Evolutionary conservation across 2,888 invertebrate genomes (phyloP), one percentile per base, ranked within the genome.

Genomic region (Torymus texanus): DNA sequence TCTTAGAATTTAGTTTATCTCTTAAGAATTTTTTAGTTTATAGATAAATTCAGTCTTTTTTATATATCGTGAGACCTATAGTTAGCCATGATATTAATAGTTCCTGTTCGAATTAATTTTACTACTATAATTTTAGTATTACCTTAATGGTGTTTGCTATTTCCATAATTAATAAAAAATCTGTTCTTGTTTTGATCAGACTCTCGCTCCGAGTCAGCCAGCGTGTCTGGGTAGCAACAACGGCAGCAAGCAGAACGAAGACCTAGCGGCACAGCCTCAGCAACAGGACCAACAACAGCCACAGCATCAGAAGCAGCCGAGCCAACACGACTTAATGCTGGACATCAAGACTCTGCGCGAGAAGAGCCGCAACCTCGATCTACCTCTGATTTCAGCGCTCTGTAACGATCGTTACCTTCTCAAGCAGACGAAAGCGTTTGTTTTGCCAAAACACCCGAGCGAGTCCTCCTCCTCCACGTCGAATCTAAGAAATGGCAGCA

Each of bases 381-480:
- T 98, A 90, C 98, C 98, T 21, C 92, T 98, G 81, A 97, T 98
- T 88, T 96, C 97, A 80, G 98, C 97, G 14, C 92, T 98, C 84
- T 98, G 97, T 92, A 98, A 97, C 89, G 98, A 98, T 91, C 94
- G 96, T 79, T 96, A 97, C 80, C 92, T 98, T 86, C 92, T 97
- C 79, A 96, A 96, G 91, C 97, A 97, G 91, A 97, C 96, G 71
- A 96, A 96, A 90, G 96, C 96, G 24, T 95, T 95, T 88, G 95
- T 95, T 83, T 93, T 94, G 92, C 95, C 95, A 74, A 95, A 95
- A 89, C 93, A 93, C 86, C 92, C 93, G 51, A 89, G 87, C 59
- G 88, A 88, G 77, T 55, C 74, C 1, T 58, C 75, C 0, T 65
- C 80, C 2, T 70, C 82, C 21, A 21, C 21, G 66, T 84, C 80